Conservation (phyloP, 1,140 invertebrate genomes). For the Drosophila kepulauana region DNA sequence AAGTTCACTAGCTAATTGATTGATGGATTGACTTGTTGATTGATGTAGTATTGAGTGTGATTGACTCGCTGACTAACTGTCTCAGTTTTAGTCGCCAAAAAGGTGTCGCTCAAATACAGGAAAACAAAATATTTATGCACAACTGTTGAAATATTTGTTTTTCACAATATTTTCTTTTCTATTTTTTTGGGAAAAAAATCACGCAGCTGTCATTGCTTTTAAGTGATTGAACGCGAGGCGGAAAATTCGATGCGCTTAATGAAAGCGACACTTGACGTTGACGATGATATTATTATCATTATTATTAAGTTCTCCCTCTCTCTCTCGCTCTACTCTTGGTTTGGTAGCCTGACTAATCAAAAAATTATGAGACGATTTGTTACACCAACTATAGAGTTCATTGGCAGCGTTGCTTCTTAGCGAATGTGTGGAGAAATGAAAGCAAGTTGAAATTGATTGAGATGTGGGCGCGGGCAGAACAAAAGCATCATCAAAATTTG, state of each 20-base stretch:
- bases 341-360: conserved; percentile 71
- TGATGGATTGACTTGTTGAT: conserved; percentile 79
- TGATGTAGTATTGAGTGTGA: conserved; percentile 49
- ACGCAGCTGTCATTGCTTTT: conserved; percentile 55
- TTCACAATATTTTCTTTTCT: conserved; percentile 23
- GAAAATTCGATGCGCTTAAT: conserved; percentile 76
- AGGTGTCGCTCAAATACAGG: conserved; percentile 54
- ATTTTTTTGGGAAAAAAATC: conserved; percentile 13
- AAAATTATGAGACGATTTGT: conserved; percentile 75
- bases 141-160: conserved; percentile 52
- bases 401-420: conserved; percentile 27
- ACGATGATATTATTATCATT: conserved; percentile 28
- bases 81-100: conserved; percentile 46
- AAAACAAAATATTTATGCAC: background rate
- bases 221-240: conserved; percentile 27
- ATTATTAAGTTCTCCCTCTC: conserved; percentile 2
- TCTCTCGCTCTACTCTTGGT: background rate
- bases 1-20: conserved; percentile 68
- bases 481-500: conserved; percentile 37
- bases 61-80: conserved; percentile 43
- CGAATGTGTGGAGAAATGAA: conserved; percentile 27
- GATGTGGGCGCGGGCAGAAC: conserved; percentile 61
- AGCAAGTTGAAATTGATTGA: conserved; percentile 51
- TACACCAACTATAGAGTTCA: conserved; percentile 62
- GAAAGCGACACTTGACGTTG: conserved; percentile 67